A percentile compares a stretch with the other conserved stretches of the same genome.
Conservation (phyloP, 2,113 vertebrate genomes). For the Hypocryptadius cinnamomeus region DNA sequence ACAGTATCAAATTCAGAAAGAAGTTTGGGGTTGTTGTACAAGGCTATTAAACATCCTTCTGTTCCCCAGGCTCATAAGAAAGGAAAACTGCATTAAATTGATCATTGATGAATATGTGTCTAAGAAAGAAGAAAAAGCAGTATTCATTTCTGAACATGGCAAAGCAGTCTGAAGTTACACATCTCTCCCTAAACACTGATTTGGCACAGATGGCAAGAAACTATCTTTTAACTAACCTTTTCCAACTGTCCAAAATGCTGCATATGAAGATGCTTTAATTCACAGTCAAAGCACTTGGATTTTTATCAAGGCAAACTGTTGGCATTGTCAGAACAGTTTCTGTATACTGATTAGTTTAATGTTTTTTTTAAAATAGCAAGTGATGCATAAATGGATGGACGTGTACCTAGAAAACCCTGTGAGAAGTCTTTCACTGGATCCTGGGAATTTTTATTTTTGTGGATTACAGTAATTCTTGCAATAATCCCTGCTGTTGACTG, state of each 20-base stretch:
- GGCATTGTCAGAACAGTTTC: constrained; percentile 45
- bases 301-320: constrained; percentile 61
- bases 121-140: constrained; percentile 79
- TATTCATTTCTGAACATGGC: constrained; percentile 72
- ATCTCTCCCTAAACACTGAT: constrained; percentile 59
- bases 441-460: constrained; percentile 64
- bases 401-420: constrained; percentile 58
- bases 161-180: constrained; percentile 67
- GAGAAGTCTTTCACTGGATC: constrained; percentile 55
- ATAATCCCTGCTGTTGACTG: constrained; percentile 70
- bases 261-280: constrained; percentile 71
- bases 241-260: constrained; percentile 64
- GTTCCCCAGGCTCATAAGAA: constrained; percentile 34
- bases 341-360: constrained; percentile 50
- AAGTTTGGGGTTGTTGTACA: constrained; percentile 56
- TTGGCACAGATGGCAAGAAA: constrained; percentile 69
- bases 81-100: constrained; percentile 55
- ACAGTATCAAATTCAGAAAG: constrained; percentile 22
- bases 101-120: constrained; percentile 70
- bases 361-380: constrained; percentile 40
- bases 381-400: constrained; percentile 72
- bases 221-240: constrained; percentile 70
- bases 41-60: constrained; percentile 40
- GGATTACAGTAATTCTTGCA: constrained; percentile 74
- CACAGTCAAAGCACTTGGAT: constrained; percentile 44